Base-by-base conservation (phyloP, 2,888 invertebrate genomes). In the Caenorhabditis zanzibari region DNA sequence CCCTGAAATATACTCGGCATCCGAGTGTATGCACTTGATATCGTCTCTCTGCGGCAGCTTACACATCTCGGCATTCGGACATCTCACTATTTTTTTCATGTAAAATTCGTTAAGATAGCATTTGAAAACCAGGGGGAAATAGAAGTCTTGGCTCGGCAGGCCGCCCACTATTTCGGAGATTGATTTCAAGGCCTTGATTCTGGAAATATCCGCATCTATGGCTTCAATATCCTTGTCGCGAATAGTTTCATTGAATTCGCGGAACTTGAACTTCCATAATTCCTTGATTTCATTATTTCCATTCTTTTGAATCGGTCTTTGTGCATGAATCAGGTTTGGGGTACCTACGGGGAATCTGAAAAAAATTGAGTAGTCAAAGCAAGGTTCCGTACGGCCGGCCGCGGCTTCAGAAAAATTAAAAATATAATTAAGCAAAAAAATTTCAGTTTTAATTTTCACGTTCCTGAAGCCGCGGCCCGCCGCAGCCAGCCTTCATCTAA, bases 1-100 rank as follows among this genome's bases (percentile, higher is more conserved):
- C 6, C 81, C 81, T 7, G 81, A 81, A 19, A 28, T 19, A 35
- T 81, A 81, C 0, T 63, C 7, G 0, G 81, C 81, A 69, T 74
- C 69, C n/a, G 81, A 81, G 24, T 47, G 47, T 19, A 47, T 5
- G 19, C 47, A 47, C 22, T 47, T 69, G n/a, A 47, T 47, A n/a
- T 47, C 19, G n/a, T 47, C 19, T 19, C 47, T 14, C 22, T 81
- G 81, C 26, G 81, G 75, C 10, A 81, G 19, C 12, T 63, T 28
- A 71, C 81, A 81, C 10, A 22, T 16, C 47, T 81, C 74, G 4
- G 75, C 75, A 28, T 81, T 81, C 5, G 71, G 81, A 64, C 81
- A 81, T 1, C 47, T 24, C 7, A 4, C 59, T 0, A 41, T 28
- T 0, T 14, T 26, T 6, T 75, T 10, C 6, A 32, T 22, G 41